These are phyloP conservation scores for Hirudinaria manillensis DNA, from an alignment of 2,888 invertebrate genomes.

Conservation along the genomic window DNA sequence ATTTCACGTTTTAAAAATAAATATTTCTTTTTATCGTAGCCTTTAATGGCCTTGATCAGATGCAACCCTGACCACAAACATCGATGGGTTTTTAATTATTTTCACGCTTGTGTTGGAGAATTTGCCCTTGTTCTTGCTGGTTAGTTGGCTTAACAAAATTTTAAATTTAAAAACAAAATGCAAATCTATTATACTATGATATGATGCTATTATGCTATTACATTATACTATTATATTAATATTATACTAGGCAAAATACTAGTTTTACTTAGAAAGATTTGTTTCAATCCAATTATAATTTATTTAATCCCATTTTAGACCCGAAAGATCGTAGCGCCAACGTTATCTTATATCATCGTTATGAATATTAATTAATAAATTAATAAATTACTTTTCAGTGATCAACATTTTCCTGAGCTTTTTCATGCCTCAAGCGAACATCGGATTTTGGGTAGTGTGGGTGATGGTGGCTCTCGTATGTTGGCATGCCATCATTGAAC, in stretches of 20 bases:
- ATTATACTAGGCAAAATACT: too few species aligned
- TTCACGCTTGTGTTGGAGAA: slow-evolving; percentile 22
- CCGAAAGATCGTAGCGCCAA: too few species aligned
- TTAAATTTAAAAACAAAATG: too few species aligned
- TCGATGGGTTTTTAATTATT: slow-evolving; percentile 27
- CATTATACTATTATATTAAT: too few species aligned
- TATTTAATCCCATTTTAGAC: too few species aligned
- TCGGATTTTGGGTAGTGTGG: slow-evolving; percentile 22
- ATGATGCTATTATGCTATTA: too few species aligned
- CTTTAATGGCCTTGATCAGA: slow-evolving; percentile 23
- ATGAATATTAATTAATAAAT: not conserved
- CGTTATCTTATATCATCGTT: too few species aligned
- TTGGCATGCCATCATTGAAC: slow-evolving; percentile 20
- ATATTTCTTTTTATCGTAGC: slow-evolving; percentile 25
- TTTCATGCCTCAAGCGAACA: slow-evolving; percentile 5
- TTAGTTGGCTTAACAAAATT: not conserved
- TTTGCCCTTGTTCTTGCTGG: slow-evolving; percentile 26
- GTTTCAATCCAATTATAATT: too few species aligned
- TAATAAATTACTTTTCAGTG: slow-evolving; percentile 1
- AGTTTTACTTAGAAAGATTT: too few species aligned
- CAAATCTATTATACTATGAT: too few species aligned
- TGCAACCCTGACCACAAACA: slow-evolving; percentile 17
- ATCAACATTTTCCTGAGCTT: slow-evolving; percentile 20
- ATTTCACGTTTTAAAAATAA: too few species aligned
- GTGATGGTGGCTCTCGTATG: slow-evolving; percentile 22